Evolutionary conservation across 2,113 vertebrate genomes (phyloP), one percentile per base, ranked within the genome.

Genomic region (Semnornis frantzii): DNA sequence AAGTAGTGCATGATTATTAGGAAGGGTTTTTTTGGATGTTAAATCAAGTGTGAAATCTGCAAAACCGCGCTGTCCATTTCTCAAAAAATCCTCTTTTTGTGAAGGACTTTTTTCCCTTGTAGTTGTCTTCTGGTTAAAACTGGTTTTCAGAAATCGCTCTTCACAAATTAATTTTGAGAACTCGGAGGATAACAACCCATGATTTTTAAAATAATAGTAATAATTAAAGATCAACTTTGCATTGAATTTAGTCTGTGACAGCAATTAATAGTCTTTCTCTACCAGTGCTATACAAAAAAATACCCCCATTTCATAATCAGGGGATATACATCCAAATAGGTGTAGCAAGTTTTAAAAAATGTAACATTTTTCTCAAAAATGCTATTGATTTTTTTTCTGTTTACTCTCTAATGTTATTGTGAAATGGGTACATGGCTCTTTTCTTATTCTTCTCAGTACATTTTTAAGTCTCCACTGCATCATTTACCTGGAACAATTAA

Each of bases 21-120:
- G 54, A 92, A 95, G 64, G 59, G 44, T 17, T 16, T 66, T 87
- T 97, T 96, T 93, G 85, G 95, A 96, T 95, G 95, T 98, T 98
- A 98, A 98, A 98, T 98, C 97, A 95, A 96, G 98, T 97, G 97
- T 98, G 95, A 98, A 98, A 98, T 98, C 94, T 96, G 93, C 94
- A 96, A 97, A 97, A 96, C 70, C 91, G 33, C 92, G 84, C 81
- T 95, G 97, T 97, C 94, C 70, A 87, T 80, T 85, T 91, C 62
- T 48, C 46, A 52, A 52, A 52, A 52, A 52, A 52, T 52, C 18
- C 11, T 24, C 24, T 52, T 52, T 48, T 48, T 48, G 19, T 21
- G 10, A 52, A 52, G 23, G 48, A 52, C 24, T 52, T 52, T 97
- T 80, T 55, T 31, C 8, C 74, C 9, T 64, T 76, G 10, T 64